Percentiles rank a stretch among this genome's conserved stretches.
Evolutionary conservation across 2,888 invertebrate genomes (phyloP).

Genomic region (Hipparchia semele): DNA sequence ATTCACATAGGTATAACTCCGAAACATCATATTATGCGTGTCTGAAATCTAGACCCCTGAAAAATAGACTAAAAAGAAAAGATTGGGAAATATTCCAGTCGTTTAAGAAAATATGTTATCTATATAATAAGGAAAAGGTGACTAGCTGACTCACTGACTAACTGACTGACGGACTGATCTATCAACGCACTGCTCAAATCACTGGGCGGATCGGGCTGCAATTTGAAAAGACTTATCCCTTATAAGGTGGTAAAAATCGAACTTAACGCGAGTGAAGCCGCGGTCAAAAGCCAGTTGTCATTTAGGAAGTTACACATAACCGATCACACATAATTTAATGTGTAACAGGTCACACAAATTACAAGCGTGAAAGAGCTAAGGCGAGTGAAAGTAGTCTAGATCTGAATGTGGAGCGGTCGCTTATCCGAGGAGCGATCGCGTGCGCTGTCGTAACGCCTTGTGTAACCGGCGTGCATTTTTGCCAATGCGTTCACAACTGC

Average conservation of each 20-base stretch:
- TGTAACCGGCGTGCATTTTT: slow-evolving; percentile 12
- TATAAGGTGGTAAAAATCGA: no score
- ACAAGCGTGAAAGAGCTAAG: slow-evolving; percentile 13
- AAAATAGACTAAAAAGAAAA: neutral
- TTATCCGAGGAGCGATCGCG: slow-evolving; percentile 36
- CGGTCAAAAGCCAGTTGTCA: no score
- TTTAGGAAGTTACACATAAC: no score
- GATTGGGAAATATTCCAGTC: neutral
- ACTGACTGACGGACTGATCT: no score
- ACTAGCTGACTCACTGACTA: no score
- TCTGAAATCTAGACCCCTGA: neutral
- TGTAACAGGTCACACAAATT: neutral
- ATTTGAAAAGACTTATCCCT: no score
- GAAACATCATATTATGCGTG: no score
- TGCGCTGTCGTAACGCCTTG: slow-evolving; percentile 34
- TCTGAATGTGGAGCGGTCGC: slow-evolving; percentile 36
- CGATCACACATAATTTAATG: neutral
- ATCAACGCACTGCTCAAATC: no score
- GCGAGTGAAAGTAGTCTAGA: slow-evolving; percentile 43
- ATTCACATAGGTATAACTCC: no score
- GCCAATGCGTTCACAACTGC: slow-evolving; percentile 8
- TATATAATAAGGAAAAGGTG: no score
- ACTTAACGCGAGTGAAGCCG: no score
- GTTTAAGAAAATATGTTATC: neutral
- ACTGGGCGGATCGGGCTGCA: no score